Evolutionary conservation across 2,113 vertebrate genomes (phyloP).

Genomic region (Mastomys natalensis): DNA sequence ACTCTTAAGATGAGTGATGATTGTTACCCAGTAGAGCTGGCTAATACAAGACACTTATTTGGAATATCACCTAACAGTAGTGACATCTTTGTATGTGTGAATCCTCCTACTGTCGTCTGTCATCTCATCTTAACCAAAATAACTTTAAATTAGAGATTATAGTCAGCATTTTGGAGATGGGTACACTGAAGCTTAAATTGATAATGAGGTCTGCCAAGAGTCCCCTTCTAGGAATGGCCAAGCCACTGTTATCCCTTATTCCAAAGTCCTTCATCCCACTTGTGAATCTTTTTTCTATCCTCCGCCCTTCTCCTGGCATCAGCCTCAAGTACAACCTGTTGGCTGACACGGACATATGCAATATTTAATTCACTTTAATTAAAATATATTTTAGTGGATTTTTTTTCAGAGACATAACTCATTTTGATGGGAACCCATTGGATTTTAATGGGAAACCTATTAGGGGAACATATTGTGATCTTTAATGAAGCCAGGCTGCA

Average conservation of each 20-base stretch:
- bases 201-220: background rate
- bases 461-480: conserved; percentile 88
- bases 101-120: background rate
- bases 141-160: background rate
- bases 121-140: background rate
- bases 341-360: conserved; percentile 76
- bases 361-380: conserved; percentile 84
- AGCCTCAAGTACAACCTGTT: conserved; percentile 69
- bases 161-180: conserved; percentile 1
- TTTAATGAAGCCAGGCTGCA: conserved; percentile 87
- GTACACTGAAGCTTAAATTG: conserved; percentile 17
- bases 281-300: background rate
- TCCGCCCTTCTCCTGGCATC: background rate
- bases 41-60: background rate
- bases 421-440: conserved; percentile 87
- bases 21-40: conserved; percentile 44
- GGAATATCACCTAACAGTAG: background rate
- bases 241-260: background rate
- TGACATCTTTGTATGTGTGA: background rate
- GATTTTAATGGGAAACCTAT: conserved; percentile 89
- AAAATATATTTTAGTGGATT: conserved; percentile 85
- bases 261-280: background rate
- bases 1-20: background rate
- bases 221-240: background rate
- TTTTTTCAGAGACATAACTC: conserved; percentile 83